Conservation (phyloP, 2,888 invertebrate species). For the Agonopterix heracliana region DNA sequence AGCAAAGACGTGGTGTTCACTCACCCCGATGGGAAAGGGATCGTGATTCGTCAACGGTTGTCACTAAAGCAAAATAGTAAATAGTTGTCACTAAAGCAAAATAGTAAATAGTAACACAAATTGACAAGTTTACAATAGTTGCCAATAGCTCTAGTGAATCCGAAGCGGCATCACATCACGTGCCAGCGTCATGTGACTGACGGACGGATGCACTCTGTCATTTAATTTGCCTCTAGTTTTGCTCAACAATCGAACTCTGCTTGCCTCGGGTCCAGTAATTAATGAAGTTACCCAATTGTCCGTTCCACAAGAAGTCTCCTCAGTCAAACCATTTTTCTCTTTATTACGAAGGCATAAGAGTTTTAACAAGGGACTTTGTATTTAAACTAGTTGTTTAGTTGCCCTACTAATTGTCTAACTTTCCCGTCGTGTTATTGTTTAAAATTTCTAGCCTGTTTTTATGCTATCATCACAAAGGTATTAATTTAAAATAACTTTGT, state of each 20-base stretch:
- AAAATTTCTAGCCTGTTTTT: conserved; percentile 1
- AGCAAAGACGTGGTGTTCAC: too few relatives aligned
- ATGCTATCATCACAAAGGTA: too few relatives aligned
- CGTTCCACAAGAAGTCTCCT: background rate
- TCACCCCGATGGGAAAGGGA: too few relatives aligned
- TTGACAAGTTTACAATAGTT: too few relatives aligned
- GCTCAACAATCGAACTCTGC: conserved; percentile 40
- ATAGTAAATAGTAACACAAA: too few relatives aligned
- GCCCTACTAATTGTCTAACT: conserved; percentile 27
- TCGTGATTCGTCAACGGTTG: too few relatives aligned
- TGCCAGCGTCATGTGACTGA: conserved; percentile 1
- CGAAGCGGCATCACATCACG: background rate
- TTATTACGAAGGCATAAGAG: too few relatives aligned
- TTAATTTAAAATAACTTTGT: too few relatives aligned
- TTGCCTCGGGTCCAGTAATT: conserved; percentile 41
- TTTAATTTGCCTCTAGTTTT: conserved; percentile 27
- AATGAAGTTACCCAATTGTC: conserved; percentile 40
- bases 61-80: too few relatives aligned
- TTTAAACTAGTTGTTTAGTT: background rate
- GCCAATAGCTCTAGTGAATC: background rate
- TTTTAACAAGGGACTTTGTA: too few relatives aligned
- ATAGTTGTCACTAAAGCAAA: too few relatives aligned
- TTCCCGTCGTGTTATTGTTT: conserved; percentile 25
- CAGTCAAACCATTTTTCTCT: too few relatives aligned
- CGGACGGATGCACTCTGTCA: conserved; percentile 5